These are phyloP conservation scores for Mustelus asterias DNA, from an alignment of 2,113 vertebrate genomes.

Conservation along the genomic window DNA sequence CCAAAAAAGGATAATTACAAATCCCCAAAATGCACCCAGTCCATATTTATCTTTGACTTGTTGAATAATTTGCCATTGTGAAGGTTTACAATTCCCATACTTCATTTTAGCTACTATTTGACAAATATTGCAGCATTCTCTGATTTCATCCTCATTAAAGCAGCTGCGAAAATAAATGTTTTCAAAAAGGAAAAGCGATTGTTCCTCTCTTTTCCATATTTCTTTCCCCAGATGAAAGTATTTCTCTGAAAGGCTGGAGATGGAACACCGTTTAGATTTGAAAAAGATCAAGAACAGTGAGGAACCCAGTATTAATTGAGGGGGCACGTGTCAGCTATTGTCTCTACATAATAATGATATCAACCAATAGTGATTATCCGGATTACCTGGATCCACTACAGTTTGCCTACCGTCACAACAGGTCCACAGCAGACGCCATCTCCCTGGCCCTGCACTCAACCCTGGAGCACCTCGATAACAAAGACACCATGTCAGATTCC, in stretches of 20 bases:
- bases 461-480: too few relatives aligned
- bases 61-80: neutral
- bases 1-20: neutral
- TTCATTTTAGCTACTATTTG: neutral
- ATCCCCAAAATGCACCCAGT: neutral
- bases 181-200: neutral
- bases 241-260: neutral
- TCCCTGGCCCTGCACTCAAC: too few relatives aligned
- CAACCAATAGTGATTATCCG: neutral
- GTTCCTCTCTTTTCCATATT: neutral
- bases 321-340: neutral
- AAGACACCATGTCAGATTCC: too few relatives aligned
- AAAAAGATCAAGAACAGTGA: neutral
- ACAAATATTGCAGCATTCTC: neutral
- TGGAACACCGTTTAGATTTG: neutral
- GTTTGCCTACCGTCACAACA: too few relatives aligned
- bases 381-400: too few relatives aligned
- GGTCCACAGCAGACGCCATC: too few relatives aligned
- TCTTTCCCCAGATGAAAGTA: neutral
- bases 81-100: neutral
- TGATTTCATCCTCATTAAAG: neutral
- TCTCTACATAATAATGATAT: neutral
- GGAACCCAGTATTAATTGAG: neutral
- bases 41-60: neutral
- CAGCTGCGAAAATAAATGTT: neutral